phyloP scores from a whole-genome alignment of 1,140 invertebrate species.

The Brachionus manjavacas region DNA sequence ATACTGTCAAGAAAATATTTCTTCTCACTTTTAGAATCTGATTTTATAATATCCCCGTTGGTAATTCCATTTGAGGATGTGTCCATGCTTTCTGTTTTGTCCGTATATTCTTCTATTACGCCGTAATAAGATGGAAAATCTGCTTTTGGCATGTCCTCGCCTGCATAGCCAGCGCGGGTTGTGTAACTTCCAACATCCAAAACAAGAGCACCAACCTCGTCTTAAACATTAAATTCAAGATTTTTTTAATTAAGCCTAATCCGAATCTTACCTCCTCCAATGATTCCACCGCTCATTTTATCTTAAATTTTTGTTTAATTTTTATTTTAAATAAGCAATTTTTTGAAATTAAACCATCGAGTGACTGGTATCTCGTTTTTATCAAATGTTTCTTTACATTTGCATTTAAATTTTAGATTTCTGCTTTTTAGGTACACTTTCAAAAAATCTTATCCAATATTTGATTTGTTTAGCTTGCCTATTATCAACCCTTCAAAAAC shows the following conservation, averaged over 20 bases:
- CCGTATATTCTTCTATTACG: constrained; percentile 18
- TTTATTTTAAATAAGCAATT: not conserved
- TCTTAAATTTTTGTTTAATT: not conserved
- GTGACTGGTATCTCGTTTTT: not conserved
- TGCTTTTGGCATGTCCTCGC: constrained; percentile 76
- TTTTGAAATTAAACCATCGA: not conserved
- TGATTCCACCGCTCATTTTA: constrained; percentile 39
- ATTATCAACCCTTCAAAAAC: too few species aligned
- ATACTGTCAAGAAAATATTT: constrained; percentile 79
- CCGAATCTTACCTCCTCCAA: constrained; percentile 18
- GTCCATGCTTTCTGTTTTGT: constrained; percentile 60
- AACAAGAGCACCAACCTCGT: constrained; percentile 94
- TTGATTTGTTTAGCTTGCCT: too few species aligned
- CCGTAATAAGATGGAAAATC: constrained; percentile 40
- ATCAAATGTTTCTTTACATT: not conserved
- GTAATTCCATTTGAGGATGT: constrained; percentile 55
- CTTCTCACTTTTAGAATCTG: constrained; percentile 58
- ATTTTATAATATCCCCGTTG: constrained; percentile 60
- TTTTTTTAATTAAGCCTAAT: not conserved
- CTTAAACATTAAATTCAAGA: constrained; percentile 52
- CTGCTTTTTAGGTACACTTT: too few species aligned
- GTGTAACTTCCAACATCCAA: constrained; percentile 91
- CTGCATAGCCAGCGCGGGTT: constrained; percentile 76
- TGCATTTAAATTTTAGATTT: not conserved
- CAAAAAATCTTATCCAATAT: too few species aligned